Evolutionary conservation across 2,888 invertebrate genomes (phyloP), one percentile per base, ranked within the genome.

Genomic region (Drosophila trichaetosa): DNA sequence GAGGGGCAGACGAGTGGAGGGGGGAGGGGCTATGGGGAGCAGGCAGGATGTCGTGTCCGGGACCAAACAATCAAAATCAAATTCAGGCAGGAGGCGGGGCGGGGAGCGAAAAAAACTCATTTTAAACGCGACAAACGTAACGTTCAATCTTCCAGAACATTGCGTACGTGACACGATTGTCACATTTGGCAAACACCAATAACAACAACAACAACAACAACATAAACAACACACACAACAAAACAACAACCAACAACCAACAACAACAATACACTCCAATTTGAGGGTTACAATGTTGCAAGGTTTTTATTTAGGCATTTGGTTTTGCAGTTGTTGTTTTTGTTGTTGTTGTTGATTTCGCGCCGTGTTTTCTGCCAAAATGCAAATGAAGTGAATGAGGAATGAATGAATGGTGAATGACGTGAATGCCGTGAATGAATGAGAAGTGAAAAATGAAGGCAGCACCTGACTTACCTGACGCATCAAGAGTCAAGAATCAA

Each of bases 141-240:
- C 90, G 90, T 90, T 91, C 91, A 91, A 91, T 91, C 92, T 91
- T 91, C 89, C 89, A 91, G 91, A 91, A 91, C 91, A 87, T 85
- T 85, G 83, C 80, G 83, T 88, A 91, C 91, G 91, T 91, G 91
- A 91, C 89, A 83, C 87, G 91, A 91, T 90, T 91, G 87, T 83
- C 90, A 84, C 89, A 87, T 88, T 87, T 84, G 82, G 74, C 74
- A 76, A 68, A 46, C 60, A 56, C 49, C 76, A 61, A 24, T 62
- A 72, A 48, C 65, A 67, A 27, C 40, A 61, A 58, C 48, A 62
- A 29, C 27, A 64, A 27, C 58, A 58, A 10, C 31, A 31, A 38
- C 38, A 52, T 3, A 21, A 33, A 42, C 52, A 71, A 53, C 21
- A 59, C 29, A 48, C n/a, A 48, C 53, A 61, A 34, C 49, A 58